Evolutionary conservation across 1,140 invertebrate species (phyloP).

Genomic region (Episyrphus balteatus): DNA sequence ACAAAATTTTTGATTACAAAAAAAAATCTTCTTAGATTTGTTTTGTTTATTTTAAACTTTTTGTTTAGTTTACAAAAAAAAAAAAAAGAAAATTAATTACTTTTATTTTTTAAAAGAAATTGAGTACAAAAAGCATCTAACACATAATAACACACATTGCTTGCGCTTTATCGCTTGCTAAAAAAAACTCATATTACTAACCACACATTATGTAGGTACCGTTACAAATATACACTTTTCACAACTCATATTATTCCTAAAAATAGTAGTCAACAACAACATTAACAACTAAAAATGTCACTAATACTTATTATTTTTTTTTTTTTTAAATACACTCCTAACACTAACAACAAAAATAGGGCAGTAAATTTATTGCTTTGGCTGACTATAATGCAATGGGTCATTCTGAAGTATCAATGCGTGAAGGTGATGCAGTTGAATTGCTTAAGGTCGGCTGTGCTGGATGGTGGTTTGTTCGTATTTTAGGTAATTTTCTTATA

Average conservation of each 20-base stretch:
- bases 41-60: too few relatives aligned
- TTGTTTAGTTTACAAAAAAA: too few relatives aligned
- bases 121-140: not conserved
- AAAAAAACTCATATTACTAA: not conserved
- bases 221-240: not conserved
- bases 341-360: slow-evolving; percentile 36
- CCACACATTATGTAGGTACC: not conserved
- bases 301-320: too few relatives aligned
- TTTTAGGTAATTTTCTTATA: slow-evolving; percentile 46
- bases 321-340: not conserved
- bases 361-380: slow-evolving; percentile 67
- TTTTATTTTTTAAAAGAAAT: too few relatives aligned
- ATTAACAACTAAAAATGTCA: not conserved
- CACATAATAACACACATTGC: not conserved
- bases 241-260: not conserved
- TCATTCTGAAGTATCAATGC: slow-evolving; percentile 74
- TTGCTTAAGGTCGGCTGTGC: slow-evolving; percentile 83
- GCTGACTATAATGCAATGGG: slow-evolving; percentile 87
- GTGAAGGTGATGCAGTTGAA: slow-evolving; percentile 78
- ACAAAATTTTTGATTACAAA: too few relatives aligned
- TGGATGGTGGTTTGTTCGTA: slow-evolving; percentile 91
- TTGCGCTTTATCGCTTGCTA: not conserved
- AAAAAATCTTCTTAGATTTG: too few relatives aligned
- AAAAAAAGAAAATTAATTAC: not conserved
- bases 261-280: not conserved